A percentile compares a stretch with the other conserved stretches of the same genome.
These are phyloP conservation scores for Salvelinus namaycush DNA, from an alignment of 2,113 vertebrate species.

Conservation along the genomic window DNA sequence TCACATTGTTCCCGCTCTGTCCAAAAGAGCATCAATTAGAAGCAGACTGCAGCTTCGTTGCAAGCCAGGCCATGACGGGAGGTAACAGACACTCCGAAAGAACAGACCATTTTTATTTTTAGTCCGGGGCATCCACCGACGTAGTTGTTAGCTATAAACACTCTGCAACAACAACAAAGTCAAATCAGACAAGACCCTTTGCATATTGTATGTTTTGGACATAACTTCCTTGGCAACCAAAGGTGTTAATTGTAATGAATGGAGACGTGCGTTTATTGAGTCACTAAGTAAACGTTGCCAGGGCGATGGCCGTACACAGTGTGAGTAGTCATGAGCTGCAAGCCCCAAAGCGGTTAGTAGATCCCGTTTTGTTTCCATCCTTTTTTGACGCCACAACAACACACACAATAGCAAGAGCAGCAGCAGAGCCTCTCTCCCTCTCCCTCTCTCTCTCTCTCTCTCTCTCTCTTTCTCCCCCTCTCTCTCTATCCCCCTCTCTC, in stretches of 20 bases:
- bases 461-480: no score
- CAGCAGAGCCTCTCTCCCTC: no score
- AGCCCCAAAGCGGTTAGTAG: not conserved
- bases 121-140: not conserved
- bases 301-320: not conserved
- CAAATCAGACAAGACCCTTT: not conserved
- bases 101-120: constrained; percentile 2
- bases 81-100: constrained; percentile 9
- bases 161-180: not conserved
- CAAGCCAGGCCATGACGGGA: not conserved
- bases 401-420: no score
- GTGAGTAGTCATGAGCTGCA: no score
- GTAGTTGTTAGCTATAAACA: not conserved
- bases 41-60: constrained; percentile 13
- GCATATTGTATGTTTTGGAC: constrained; percentile 2
- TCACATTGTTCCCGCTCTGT: constrained; percentile 43
- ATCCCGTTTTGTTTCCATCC: not conserved
- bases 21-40: constrained; percentile 48
- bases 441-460: accelerated
- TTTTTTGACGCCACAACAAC: not conserved
- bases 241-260: constrained; percentile 5
- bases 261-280: not conserved
- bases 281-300: not conserved
- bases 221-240: constrained; percentile 18
- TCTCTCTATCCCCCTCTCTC: no score